Evolutionary conservation across 2,888 invertebrate species (phyloP).

Genomic region (Drosophila melanosoma): DNA sequence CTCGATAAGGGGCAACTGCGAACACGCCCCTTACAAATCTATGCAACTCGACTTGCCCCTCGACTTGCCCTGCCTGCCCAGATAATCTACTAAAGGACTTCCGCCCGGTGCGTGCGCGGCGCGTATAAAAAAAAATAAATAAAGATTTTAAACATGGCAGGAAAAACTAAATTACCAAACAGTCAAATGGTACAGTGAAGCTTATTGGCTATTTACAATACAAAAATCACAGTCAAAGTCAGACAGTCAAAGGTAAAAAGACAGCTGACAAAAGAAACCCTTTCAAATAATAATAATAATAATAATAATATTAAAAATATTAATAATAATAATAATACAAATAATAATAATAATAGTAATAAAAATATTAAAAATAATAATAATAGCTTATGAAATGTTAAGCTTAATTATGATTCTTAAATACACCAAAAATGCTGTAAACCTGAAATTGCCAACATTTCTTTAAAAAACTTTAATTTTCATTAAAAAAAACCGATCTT

Average conservation of each 20-base stretch:
- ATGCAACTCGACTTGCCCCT: conserved; percentile 56
- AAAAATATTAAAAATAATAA: too few relatives aligned
- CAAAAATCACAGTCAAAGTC: not conserved
- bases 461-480: not conserved
- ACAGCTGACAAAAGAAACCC: not conserved
- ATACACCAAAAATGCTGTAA: not conserved
- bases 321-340: too few relatives aligned
- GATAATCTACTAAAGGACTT: conserved; percentile 84
- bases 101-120: conserved; percentile 82
- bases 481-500: not conserved
- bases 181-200: not conserved
- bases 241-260: not conserved
- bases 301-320: too few relatives aligned
- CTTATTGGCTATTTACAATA: not conserved
- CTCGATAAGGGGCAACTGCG: conserved; percentile 41
- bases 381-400: not conserved
- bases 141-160: conserved; percentile 21
- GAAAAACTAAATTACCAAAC: conserved; percentile 23
- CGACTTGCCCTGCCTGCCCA: conserved; percentile 56
- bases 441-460: not conserved
- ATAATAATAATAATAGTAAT: too few relatives aligned
- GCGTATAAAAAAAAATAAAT: conserved; percentile 33
- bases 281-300: not conserved
- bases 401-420: not conserved
- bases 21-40: conserved; percentile 84